A percentile compares a stretch with the other conserved stretches of the same genome.
Evolutionary conservation across 2,113 vertebrate genomes (phyloP).

Genomic region (Forbesichthys agassizii): DNA sequence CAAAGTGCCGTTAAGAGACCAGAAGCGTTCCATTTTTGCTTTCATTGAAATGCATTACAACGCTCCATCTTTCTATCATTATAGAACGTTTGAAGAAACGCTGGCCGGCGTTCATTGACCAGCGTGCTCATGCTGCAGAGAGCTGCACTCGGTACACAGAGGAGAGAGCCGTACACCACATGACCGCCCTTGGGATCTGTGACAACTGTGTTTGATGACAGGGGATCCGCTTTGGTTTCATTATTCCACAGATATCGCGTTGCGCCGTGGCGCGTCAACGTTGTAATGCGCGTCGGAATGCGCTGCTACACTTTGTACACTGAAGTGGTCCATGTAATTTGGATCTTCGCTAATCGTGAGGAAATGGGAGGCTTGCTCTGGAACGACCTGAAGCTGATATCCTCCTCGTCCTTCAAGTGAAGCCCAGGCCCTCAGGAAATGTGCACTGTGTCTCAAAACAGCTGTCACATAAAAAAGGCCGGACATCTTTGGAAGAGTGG

Average conservation of each 20-base stretch:
- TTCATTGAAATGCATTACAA: too few species aligned
- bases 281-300: background rate
- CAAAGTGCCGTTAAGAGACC: too few species aligned
- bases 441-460: slow-evolving; percentile 42
- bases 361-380: background rate
- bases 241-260: slow-evolving; percentile 1
- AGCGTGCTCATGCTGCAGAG: slow-evolving; percentile 12
- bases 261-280: background rate
- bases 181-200: slow-evolving; percentile 2
- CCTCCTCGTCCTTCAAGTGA: slow-evolving; percentile 2
- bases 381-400: slow-evolving; percentile 19
- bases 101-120: slow-evolving; percentile 11
- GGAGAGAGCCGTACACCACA: background rate
- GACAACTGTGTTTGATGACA: background rate
- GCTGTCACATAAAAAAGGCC: slow-evolving; percentile 52
- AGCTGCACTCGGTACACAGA: background rate
- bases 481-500: slow-evolving; percentile 53
- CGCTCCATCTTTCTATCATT: too few species aligned
- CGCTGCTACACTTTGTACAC: background rate
- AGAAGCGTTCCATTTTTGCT: too few species aligned
- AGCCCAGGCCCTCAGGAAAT: slow-evolving; percentile 28
- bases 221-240: background rate
- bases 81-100: background rate
- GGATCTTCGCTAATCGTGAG: background rate
- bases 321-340: too few species aligned